Percentiles rank a stretch among this genome's conserved stretches.
phyloP scores from a whole-genome alignment of 2,888 invertebrate species.

The Dicyrtomina minuta region DNA sequence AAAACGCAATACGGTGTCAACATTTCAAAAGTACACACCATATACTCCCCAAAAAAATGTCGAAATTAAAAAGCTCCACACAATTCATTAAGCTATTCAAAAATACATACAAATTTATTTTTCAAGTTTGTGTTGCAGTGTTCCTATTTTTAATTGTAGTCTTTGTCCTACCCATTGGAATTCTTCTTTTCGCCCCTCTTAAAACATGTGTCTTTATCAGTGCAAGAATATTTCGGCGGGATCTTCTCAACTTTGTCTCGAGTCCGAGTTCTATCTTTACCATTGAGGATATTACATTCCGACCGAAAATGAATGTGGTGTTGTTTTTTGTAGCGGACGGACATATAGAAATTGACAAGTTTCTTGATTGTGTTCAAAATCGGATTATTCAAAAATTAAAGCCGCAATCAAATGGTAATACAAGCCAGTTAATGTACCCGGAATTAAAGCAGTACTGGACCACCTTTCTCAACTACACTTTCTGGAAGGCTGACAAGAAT shows the following conservation, averaged over 20 bases:
- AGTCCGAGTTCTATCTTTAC: background rate
- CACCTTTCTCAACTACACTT: conserved; percentile 26
- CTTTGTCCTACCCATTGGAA: too few species aligned
- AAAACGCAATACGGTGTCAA: too few species aligned
- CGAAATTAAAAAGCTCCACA: too few species aligned
- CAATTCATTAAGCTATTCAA: too few species aligned
- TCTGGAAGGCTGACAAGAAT: conserved; percentile 32
- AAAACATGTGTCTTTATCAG: background rate
- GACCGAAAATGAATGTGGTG: background rate
- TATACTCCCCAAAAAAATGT: too few species aligned
- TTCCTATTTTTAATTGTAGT: too few species aligned
- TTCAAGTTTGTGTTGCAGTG: too few species aligned
- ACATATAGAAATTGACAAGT: background rate
- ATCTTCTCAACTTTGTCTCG: background rate
- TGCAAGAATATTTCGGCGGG: background rate
- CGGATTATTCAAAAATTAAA: background rate
- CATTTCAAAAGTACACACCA: too few species aligned
- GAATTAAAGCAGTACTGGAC: conserved; percentile 32
- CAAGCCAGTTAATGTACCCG: conserved; percentile 18
- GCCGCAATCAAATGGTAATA: background rate
- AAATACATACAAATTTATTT: too few species aligned
- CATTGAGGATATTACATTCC: background rate
- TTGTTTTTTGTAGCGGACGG: background rate
- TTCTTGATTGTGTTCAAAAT: background rate
- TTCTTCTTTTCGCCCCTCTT: background rate